Evolutionary conservation across 1,140 invertebrate genomes (phyloP).

Genomic region (Diachasmimorpha longicaudata): DNA sequence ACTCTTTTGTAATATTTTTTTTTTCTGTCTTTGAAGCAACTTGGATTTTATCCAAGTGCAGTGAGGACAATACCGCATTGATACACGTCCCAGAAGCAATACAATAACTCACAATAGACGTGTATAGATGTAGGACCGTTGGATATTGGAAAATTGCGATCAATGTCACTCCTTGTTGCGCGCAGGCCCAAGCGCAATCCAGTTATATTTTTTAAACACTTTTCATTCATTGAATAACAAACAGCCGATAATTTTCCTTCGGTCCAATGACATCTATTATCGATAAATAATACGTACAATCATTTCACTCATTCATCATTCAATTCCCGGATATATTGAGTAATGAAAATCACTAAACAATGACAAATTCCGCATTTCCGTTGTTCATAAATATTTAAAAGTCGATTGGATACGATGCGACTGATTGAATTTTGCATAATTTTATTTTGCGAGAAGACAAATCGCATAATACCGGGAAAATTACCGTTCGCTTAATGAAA

Average conservation of each 20-base stretch:
- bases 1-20: not conserved
- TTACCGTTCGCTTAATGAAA: too few species aligned
- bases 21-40: not conserved
- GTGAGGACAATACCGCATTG: not conserved
- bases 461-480: too few species aligned
- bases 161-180: constrained; percentile 9
- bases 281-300: not conserved
- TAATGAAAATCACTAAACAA: too few species aligned
- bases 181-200: constrained; percentile 7
- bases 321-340: too few species aligned
- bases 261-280: not conserved
- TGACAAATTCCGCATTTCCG: too few species aligned
- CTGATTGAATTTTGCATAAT: too few species aligned
- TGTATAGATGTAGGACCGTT: not conserved
- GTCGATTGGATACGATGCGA: too few species aligned
- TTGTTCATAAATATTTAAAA: too few species aligned
- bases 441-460: too few species aligned
- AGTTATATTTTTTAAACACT: not conserved
- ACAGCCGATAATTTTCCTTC: too few species aligned
- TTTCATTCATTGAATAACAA: not conserved
- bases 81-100: constrained; percentile 1
- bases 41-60: constrained; percentile 1
- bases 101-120: constrained; percentile 7
- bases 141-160: constrained; percentile 27
- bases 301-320: not conserved